Evolutionary conservation across 53 echinoderm and acorn worm genomes (phyloP), one percentile per base, ranked within the genome.

Genomic region (Antedon mediterranea): DNA sequence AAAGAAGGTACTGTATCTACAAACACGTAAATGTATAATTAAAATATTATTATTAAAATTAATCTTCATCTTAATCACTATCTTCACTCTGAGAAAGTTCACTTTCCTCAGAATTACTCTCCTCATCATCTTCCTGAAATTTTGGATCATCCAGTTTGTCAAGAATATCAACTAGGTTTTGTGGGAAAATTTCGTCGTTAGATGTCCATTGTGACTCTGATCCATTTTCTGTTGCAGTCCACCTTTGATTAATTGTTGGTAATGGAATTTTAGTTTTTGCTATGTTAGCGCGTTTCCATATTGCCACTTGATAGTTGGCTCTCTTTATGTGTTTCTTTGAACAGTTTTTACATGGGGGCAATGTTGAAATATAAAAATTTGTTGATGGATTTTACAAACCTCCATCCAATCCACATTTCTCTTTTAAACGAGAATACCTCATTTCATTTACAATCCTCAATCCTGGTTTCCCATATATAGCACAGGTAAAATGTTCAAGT

Each of bases 241-340:
- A 86, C 3, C 83, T 79, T 23, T 83, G 74, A 28, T 71, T 79
- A 79, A 74, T 11, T 37, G 11, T 78, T 73, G 83, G 71, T 5
- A 11, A 9, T 41, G 80, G 80, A 84, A 83, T 79, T 73, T 83
- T 75, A 71, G 11, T 37, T 43, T 20, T 29, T 28, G 82, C 18
- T 29, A 83, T 83, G 31, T 80, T 43, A 32, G 87, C 74, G n/a
- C 34, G 34, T 76, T 32, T 87, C 84, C 84, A 83, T 74, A 87
- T 87, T 11, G 31, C 72, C 8, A 84, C 84, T 34, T 80, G 87
- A 32, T 84, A 87, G 81, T 87, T 87, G 14, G 80, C 87, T 78
- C 86, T 78, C 27, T 34, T 28, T 26, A 86, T 74, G 43, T 82
- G 78, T 28, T 86, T 75, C 71, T 74, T 43, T 28, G 83, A 34